Evolutionary conservation across 2,113 vertebrate species (phyloP), one percentile per base, ranked within the genome.

Genomic region (Tupaia tana): DNA sequence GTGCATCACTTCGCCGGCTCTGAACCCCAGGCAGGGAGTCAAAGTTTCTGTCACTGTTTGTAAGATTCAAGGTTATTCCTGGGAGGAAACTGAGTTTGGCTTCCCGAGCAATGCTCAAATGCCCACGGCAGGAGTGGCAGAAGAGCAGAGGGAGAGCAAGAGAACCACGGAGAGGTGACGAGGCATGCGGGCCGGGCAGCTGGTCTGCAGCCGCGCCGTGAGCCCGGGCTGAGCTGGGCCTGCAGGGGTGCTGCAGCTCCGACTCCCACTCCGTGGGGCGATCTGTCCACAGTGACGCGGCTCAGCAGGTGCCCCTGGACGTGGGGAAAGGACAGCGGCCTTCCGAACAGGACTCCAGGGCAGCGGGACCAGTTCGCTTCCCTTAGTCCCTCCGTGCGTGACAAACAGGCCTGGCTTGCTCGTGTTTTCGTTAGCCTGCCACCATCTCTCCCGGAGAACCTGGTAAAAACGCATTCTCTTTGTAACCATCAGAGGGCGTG

Each of bases 211-310:
- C n/a, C n/a, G n/a, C n/a, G n/a, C n/a, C 43, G 43, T 83, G 63
- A 78, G 13, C 69, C 9, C 7, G 0, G 16, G 9, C 22, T 74
- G 13, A 52, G 43, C 56, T 66, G 19, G 71, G 3, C n/a, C 22
- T 7, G 9, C 4, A 11, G 3, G 29, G 19, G 63, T n/a, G 66
- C 52, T 82, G 1, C 3, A 64, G 34, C 64, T 70, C 78, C 61
- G 43, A 56, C n/a, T 43, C 69, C 52, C 52, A 0, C 52, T 34
- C 13, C 61, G 18, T 11, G 34, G 58, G 86, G 63, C 29, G 4
- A 2, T 20, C 10, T 4, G 80, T 59, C 14, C 6, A 0, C 0
- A 10, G 31, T 20, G 66, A 6, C 24, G 20, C 20, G 4, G 34
- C 15, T n/a, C 31, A 14, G 54, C 14, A 9, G 10, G 19, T 4